Evolutionary conservation across 2,888 invertebrate genomes (phyloP).

Genomic region (Melieria omissa): DNA sequence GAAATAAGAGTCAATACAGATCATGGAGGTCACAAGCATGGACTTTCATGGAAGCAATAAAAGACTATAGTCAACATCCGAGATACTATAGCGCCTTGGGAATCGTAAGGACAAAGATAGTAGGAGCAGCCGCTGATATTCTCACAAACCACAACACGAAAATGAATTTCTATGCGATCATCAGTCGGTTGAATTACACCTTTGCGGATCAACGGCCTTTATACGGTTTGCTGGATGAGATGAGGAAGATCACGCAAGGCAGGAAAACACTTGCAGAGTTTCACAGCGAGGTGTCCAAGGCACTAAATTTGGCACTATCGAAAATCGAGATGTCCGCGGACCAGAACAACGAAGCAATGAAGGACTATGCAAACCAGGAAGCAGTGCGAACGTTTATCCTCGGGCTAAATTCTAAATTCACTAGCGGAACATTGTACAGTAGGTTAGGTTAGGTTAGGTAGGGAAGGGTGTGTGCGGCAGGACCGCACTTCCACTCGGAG

Average conservation of each 20-base stretch:
- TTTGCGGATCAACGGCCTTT: conserved; percentile 22
- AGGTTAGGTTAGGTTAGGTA: no score
- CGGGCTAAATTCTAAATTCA: conserved; percentile 3
- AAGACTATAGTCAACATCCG: no score
- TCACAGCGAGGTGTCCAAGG: no score
- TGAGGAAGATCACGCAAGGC: conserved; percentile 19
- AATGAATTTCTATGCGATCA: no score
- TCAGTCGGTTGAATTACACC: no score
- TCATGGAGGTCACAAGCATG: conserved; percentile 22
- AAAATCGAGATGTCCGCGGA: conserved; percentile 22
- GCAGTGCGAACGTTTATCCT: conserved; percentile 7
- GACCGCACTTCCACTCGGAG: no score
- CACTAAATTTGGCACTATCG: conserved; percentile 15
- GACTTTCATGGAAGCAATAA: conserved; percentile 20
- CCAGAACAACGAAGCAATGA: conserved; percentile 1
- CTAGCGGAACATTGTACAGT: no score
- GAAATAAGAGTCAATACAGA: conserved; percentile 26
- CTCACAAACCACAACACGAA: no score
- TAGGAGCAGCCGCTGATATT: no score
- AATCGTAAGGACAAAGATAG: no score
- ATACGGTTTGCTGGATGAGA: conserved; percentile 31
- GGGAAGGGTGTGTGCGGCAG: no score
- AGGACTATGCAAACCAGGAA: conserved; percentile 13
- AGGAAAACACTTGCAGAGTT: conserved; percentile 23
- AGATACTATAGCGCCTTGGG: no score